Evolutionary conservation across 2,797 vertebrate species (phyloP), one percentile per base, ranked within the genome.

Genomic region (Schizothorax lantsangensis): DNA sequence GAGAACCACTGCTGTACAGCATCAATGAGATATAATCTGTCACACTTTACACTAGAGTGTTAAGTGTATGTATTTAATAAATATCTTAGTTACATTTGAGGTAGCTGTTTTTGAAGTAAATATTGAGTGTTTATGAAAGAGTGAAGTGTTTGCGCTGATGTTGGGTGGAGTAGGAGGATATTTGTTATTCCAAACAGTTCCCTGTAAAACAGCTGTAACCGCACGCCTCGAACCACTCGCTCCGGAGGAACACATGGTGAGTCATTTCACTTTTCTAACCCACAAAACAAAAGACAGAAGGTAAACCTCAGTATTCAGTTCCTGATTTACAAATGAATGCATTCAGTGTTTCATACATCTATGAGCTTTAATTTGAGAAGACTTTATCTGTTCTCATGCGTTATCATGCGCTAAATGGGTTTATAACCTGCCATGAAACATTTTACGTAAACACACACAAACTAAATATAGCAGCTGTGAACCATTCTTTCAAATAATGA

Each of bases 101-200:
- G 49, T 15, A 52, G 2, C 49, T 52, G 17, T 52, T 19, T 52
- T 17, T 26, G 10, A 62, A 11, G 57, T 62, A 66, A 66, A 30
- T 64, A 72, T n/a, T 15, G 9, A 26, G 12, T 26, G 12, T 26
- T 26, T 2, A 21, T 54, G 47, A 54, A 19, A 54, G 47, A 4
- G 10, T 8, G 49, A 17, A 15, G 36, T 38, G 30, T 54, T 38
- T 40, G 52, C 1, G n/a, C 6, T 83, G 81, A 21, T 33, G 19
- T 14, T 4, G 80, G 79, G 59, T 54, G 49, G 74, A 54, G 73
- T 7, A 21, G 66, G 66, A 71, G 47, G 68, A 57, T 72, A 72
- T 83, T 83, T 83, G 81, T 59, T 57, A 43, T 73, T 59, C 68
- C n/a, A 21, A 73, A 43, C n/a, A 43, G 81, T 43, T 83, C 69